Conservation (phyloP, 2,797 vertebrate species). For the Brachyrhaphis roseni region DNA sequence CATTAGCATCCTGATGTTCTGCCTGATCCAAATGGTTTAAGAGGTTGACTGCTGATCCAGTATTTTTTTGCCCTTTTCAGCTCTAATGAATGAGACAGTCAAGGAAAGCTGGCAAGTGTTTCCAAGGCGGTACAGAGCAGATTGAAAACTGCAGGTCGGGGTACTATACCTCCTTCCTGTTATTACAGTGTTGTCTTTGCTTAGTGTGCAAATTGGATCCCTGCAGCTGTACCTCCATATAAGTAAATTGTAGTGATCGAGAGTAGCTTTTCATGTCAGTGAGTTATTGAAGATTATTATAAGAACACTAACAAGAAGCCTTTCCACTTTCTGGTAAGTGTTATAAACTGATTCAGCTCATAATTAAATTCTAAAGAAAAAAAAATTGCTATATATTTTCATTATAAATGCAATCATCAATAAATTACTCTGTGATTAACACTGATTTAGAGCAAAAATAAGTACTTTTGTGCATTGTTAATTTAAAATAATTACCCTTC, state of each 20-base stretch:
- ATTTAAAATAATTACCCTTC: background rate
- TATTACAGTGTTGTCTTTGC: constrained; percentile 48
- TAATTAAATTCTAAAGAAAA: no score
- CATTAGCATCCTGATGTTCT: constrained; percentile 36
- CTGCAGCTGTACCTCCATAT: background rate
- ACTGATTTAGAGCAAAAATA: constrained; percentile 24
- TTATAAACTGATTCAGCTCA: background rate
- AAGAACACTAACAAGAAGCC: background rate
- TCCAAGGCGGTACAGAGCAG: constrained; percentile 31
- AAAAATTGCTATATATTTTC: background rate
- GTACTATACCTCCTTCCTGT: constrained; percentile 31
- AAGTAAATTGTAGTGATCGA: background rate
- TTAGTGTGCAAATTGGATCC: constrained; percentile 27
- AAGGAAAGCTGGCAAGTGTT: constrained; percentile 55
- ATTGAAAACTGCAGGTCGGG: constrained; percentile 53
- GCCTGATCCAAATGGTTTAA: constrained; percentile 32
- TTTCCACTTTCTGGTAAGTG: background rate
- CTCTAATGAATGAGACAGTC: constrained; percentile 57
- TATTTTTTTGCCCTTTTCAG: constrained; percentile 34
- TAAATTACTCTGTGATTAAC: background rate
- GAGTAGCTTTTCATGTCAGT: background rate
- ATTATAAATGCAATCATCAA: background rate
- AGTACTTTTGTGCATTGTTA: constrained; percentile 1
- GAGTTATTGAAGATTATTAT: background rate
- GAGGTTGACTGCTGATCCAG: constrained; percentile 54